Percentiles rank a stretch among this genome's conserved stretches.
Evolutionary conservation across 1,140 invertebrate genomes (phyloP).

Genomic region (Lasaia peninsularis): DNA sequence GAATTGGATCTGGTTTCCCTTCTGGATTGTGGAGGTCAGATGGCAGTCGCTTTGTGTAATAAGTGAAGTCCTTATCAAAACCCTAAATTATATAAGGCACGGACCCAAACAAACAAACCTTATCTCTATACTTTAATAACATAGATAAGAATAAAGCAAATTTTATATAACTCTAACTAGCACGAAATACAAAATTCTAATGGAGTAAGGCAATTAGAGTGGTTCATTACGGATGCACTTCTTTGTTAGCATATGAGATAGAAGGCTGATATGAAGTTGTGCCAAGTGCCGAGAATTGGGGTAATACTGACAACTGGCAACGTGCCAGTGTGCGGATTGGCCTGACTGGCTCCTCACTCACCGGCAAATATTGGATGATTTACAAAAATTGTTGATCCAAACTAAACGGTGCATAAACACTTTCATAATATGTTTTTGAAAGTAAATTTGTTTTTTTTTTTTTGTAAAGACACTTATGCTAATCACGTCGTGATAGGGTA

Average conservation of each 20-base stretch:
- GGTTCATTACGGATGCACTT: neutral
- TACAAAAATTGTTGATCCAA: neutral
- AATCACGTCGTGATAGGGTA: too few relatives aligned
- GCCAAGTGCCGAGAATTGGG: neutral
- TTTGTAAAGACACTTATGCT: too few relatives aligned
- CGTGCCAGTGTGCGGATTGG: neutral
- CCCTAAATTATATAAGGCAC: too few relatives aligned
- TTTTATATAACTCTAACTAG: too few relatives aligned
- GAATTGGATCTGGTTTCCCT: too few relatives aligned
- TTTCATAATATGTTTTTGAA: neutral
- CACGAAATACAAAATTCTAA: neutral
- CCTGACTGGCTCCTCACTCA: neutral
- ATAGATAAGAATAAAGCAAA: too few relatives aligned
- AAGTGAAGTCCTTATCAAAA: too few relatives aligned
- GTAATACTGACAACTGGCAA: neutral
- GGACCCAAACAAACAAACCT: too few relatives aligned
- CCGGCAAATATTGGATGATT: neutral
- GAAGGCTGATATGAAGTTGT: conserved; percentile 1
- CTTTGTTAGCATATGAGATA: neutral
- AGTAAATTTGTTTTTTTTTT: neutral
- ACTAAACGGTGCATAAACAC: neutral
- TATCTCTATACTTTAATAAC: too few relatives aligned
- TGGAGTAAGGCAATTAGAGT: neutral
- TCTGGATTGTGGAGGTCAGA: too few relatives aligned
- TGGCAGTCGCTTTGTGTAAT: too few relatives aligned